These are phyloP conservation scores for Hippocampus guttulatus DNA, from an alignment of 2,113 vertebrate genomes.

Conservation along the genomic window DNA sequence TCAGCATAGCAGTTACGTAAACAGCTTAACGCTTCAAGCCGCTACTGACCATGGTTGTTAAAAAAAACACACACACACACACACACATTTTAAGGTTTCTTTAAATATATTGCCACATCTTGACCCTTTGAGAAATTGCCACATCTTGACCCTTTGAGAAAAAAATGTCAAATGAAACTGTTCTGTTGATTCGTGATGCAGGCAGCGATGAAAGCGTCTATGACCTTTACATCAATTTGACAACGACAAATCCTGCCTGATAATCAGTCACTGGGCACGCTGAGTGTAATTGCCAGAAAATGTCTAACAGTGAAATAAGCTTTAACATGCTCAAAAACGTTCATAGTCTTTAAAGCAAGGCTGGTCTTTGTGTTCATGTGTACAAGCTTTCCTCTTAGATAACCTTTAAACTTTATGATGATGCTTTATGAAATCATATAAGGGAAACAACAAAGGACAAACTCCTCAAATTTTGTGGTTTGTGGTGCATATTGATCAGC, in stretches of 20 bases:
- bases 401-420: not conserved
- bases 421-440: constrained; percentile 1
- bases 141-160: constrained; percentile 1
- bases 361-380: not conserved
- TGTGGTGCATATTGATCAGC: too few relatives aligned
- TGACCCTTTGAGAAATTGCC: constrained; percentile 1
- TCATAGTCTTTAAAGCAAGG: not conserved
- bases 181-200: constrained; percentile 2
- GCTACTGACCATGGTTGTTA: not conserved
- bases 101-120: not conserved
- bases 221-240: constrained; percentile 23
- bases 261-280: constrained; percentile 1
- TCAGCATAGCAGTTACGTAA: not conserved
- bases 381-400: not conserved
- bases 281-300: constrained; percentile 12
- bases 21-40: not conserved
- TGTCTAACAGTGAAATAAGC: not conserved
- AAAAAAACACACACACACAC: not conserved
- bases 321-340: not conserved
- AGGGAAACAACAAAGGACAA: not conserved
- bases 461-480: not conserved
- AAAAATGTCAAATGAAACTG: not conserved
- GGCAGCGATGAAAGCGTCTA: constrained; percentile 6
- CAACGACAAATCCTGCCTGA: constrained; percentile 5
- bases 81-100: not conserved